A percentile compares a stretch with the other conserved stretches of the same genome.
Conservation (phyloP, 2,888 invertebrate species). For the Eupeodes luniger region DNA sequence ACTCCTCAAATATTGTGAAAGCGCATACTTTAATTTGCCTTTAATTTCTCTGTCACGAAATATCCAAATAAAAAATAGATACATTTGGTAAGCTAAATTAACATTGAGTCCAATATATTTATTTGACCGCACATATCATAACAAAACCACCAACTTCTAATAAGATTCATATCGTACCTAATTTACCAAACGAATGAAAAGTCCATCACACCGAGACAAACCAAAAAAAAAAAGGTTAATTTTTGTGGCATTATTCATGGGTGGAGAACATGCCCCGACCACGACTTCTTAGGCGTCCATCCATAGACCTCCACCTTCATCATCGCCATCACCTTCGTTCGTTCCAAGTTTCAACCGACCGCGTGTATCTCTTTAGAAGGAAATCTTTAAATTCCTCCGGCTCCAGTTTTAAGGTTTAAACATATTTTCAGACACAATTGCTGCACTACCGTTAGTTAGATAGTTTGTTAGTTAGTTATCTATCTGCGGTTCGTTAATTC, state of each 20-base stretch:
- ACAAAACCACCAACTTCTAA: not conserved
- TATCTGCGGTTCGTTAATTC: conserved; percentile 70
- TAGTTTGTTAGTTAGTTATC: conserved; percentile 28
- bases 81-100: too few species aligned
- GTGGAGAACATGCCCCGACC: not conserved
- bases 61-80: too few species aligned
- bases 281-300: not conserved
- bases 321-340: not conserved
- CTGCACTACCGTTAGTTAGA: conserved; percentile 33
- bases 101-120: too few species aligned
- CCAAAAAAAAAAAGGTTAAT: conserved; percentile 41
- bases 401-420: not conserved
- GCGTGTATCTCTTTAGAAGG: conserved; percentile 2
- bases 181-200: conserved; percentile 21
- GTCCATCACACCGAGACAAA: conserved; percentile 1
- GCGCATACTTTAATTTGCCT: too few species aligned
- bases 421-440: conserved; percentile 5
- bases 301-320: not conserved
- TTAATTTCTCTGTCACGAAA: too few species aligned
- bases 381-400: conserved; percentile 34
- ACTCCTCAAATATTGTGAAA: too few species aligned
- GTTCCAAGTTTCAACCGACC: too few species aligned
- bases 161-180: conserved; percentile 48
- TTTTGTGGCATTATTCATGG: conserved; percentile 56
- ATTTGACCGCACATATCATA: conserved; percentile 47